Base-by-base conservation (phyloP, 2,888 invertebrate genomes). In the Anoncus sp. region DNA sequence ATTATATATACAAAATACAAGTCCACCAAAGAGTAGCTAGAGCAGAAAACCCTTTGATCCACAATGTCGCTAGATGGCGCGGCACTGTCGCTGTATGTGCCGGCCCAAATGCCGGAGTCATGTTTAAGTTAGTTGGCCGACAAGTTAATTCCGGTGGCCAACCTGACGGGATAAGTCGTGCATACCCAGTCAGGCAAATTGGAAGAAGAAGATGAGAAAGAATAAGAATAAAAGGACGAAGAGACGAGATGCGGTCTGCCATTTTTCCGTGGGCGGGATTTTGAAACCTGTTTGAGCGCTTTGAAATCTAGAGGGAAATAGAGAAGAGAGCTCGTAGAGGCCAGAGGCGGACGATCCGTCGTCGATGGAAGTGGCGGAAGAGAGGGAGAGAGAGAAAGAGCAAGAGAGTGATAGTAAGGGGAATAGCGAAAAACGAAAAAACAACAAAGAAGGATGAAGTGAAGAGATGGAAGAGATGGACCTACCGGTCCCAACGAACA, bases 201-300 rank as follows among this genome's bases (percentile, higher is more conserved):
- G 16, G 24, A 31, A 57, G 57, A 45, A 35, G 24, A 24, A 40
- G 62, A 14, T 9, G 14, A 24, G 27, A 43, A 65, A 18, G 38
- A 69, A 63, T 62, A 45, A 53, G 67, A 65, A 69, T 76, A 73
- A 67, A 60, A 69, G 49, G 38, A 55, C 55, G 49, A 63, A 69
- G 40, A 75, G 66, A 65, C 79, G 47, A 57, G 75, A 59, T 85
- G 83, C 78, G 87, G 82, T 80, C 82, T 83, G 81, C 75, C 82
- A 90, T 89, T 90, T 90, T 90, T 89, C 87, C 85, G 88, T 87
- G 86, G 90, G 89, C 89, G 89, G 90, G 90, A 90, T 90, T 90
- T 90, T 89, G 89, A 90, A 90, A 90, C 90, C 90, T 89, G 90
- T 90, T 90, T 89, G 88, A 88, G 88, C 85, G 86, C 89, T 89